Conservation (phyloP, 1,140 invertebrate species). For the Eueides isabella region DNA sequence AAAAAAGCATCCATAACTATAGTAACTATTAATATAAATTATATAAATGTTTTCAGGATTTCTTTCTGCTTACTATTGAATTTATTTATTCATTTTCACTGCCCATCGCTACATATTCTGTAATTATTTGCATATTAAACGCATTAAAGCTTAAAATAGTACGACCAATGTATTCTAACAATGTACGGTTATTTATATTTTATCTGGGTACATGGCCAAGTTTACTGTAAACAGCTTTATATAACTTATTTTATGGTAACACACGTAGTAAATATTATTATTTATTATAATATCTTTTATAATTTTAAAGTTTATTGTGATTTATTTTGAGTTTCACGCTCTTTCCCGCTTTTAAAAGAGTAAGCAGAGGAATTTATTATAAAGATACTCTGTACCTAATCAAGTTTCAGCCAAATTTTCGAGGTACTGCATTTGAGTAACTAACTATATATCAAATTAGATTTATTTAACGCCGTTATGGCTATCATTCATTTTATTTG, state of each 20-base stretch:
- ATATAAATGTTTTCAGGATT: background rate
- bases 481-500: too few species aligned
- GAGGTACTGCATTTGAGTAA: too few species aligned
- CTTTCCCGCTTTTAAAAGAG: too few species aligned
- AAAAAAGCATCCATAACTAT: too few species aligned
- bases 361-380: too few species aligned
- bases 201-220: background rate
- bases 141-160: conserved; percentile 24
- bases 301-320: background rate
- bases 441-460: too few species aligned
- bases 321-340: too few species aligned
- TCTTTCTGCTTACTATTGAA: background rate
- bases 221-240: background rate
- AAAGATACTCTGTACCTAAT: too few species aligned
- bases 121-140: conserved; percentile 30
- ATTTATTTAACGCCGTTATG: too few species aligned
- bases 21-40: too few species aligned
- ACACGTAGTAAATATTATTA: background rate
- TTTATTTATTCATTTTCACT: conserved; percentile 13
- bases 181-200: background rate
- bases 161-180: conserved; percentile 15
- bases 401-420: too few species aligned
- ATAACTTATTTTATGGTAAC: background rate
- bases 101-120: background rate
- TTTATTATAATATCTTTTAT: background rate